Conservation (phyloP, 2,113 vertebrate species). For the Syrmaticus mikado region DNA sequence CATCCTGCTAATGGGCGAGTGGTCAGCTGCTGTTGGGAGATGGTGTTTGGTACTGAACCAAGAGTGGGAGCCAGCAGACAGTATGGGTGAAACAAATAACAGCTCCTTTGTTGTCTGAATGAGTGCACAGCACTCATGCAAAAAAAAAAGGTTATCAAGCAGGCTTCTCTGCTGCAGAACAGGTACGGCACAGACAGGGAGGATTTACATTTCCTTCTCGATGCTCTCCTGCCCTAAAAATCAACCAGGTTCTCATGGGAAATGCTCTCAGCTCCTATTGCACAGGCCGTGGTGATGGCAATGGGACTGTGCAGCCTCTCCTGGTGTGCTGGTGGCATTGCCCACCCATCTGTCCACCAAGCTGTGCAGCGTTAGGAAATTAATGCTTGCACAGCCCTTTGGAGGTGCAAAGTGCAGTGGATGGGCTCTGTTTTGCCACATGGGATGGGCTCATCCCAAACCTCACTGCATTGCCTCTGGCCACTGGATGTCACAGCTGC, state of each 20-base stretch:
- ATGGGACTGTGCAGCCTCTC: no score
- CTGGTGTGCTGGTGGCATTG: not conserved
- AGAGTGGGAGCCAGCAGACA: not conserved
- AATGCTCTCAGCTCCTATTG: not conserved
- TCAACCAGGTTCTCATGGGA: slow-evolving; percentile 17
- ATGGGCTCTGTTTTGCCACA: slow-evolving; percentile 13
- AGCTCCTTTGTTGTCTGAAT: slow-evolving; percentile 26
- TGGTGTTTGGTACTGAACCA: not conserved
- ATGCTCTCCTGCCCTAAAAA: not conserved
- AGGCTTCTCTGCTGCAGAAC: slow-evolving; percentile 52
- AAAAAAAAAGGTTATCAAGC: slow-evolving; percentile 51
- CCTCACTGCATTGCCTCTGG: slow-evolving; percentile 52
- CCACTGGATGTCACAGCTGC: slow-evolving; percentile 73
- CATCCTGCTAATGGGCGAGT: not conserved
- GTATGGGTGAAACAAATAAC: not conserved
- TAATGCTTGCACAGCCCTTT: not conserved
- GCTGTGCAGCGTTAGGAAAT: not conserved
- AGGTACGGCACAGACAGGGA: not conserved
- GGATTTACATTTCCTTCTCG: slow-evolving; percentile 34
- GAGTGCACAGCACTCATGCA: slow-evolving; percentile 24
- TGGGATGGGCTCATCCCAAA: not conserved
- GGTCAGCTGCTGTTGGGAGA: not conserved
- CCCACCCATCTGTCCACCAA: not conserved
- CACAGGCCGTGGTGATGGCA: no score
- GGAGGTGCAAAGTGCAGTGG: slow-evolving; percentile 6